Evolutionary conservation across 2,888 invertebrate species (phyloP).

Genomic region (Griposia aprilina): DNA sequence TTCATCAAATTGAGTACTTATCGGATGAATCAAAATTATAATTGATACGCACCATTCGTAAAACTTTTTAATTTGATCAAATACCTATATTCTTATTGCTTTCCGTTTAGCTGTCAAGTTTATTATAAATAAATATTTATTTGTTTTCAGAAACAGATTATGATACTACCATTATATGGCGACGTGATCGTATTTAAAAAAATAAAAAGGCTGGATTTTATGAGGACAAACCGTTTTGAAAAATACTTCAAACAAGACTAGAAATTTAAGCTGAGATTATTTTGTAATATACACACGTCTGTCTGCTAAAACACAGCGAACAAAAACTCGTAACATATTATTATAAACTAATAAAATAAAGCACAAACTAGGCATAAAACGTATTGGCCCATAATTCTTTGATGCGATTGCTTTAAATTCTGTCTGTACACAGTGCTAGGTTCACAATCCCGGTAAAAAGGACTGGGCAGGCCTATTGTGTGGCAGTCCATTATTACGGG

Average conservation of each 20-base stretch:
- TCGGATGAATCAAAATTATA: slow-evolving; percentile 13
- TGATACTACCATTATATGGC: slow-evolving; percentile 24
- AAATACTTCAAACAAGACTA: slow-evolving; percentile 17
- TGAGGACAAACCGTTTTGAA: not conserved
- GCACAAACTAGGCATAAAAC: slow-evolving; percentile 37
- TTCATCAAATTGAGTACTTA: not conserved
- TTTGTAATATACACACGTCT: slow-evolving; percentile 28
- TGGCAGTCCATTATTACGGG: slow-evolving; percentile 71
- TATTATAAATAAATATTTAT: slow-evolving; percentile 12
- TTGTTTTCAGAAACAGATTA: slow-evolving; percentile 31
- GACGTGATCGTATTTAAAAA: slow-evolving; percentile 40
- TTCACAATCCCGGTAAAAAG: slow-evolving; percentile 63
- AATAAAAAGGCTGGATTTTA: not conserved
- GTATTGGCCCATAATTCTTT: slow-evolving; percentile 57
- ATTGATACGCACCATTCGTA: slow-evolving; percentile 2
- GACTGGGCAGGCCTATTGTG: slow-evolving; percentile 72
- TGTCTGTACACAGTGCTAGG: slow-evolving; percentile 55
- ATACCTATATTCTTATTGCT: not conserved
- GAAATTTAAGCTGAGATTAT: slow-evolving; percentile 5
- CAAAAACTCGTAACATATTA: slow-evolving; percentile 11
- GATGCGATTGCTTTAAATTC: slow-evolving; percentile 65
- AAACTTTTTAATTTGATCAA: slow-evolving; percentile 16
- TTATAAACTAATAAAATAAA: slow-evolving; percentile 39
- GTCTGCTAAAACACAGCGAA: slow-evolving; percentile 6
- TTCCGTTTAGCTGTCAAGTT: not conserved